phyloP scores from a whole-genome alignment of 1,140 invertebrate genomes.

The Pogonus chalceus region DNA sequence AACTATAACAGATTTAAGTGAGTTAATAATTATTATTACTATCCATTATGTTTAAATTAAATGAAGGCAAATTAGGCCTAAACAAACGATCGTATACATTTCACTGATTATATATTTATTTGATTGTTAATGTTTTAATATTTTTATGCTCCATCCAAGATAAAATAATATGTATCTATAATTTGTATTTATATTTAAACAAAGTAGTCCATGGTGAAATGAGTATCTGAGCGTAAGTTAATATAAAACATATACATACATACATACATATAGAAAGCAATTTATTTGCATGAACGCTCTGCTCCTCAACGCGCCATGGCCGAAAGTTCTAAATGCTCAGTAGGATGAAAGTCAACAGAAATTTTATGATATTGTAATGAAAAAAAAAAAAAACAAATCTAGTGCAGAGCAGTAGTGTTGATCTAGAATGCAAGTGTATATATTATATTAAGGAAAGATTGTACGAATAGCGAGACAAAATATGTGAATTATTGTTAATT shows the following conservation, averaged over 20 bases:
- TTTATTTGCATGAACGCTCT: not conserved
- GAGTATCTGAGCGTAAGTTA: constrained; percentile 1
- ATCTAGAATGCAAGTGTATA: constrained; percentile 15
- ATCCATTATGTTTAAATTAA: not conserved
- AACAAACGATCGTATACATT: too few relatives aligned
- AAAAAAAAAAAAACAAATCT: not conserved
- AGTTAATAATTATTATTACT: not conserved
- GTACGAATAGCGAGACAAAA: constrained; percentile 4
- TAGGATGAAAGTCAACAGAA: constrained; percentile 16
- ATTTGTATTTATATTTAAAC: constrained; percentile 1
- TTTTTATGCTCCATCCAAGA: constrained; percentile 22
- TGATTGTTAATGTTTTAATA: constrained; percentile 10
- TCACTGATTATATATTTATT: too few relatives aligned
- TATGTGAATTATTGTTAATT: constrained; percentile 2
- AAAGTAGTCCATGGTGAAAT: constrained; percentile 1
- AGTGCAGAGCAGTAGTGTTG: constrained; percentile 9
- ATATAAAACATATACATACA: too few relatives aligned
- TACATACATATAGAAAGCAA: too few relatives aligned
- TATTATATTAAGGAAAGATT: constrained; percentile 11
- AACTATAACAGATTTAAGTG: not conserved
- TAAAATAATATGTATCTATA: constrained; percentile 1
- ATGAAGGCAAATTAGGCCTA: not conserved
- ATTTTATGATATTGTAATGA: constrained; percentile 7
- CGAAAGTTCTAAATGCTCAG: constrained; percentile 33
- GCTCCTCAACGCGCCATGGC: not conserved